Percentiles rank a stretch among this genome's conserved stretches.
These are phyloP conservation scores for Ciconia stormi DNA, from an alignment of 2,113 vertebrate genomes.

Conservation along the genomic window DNA sequence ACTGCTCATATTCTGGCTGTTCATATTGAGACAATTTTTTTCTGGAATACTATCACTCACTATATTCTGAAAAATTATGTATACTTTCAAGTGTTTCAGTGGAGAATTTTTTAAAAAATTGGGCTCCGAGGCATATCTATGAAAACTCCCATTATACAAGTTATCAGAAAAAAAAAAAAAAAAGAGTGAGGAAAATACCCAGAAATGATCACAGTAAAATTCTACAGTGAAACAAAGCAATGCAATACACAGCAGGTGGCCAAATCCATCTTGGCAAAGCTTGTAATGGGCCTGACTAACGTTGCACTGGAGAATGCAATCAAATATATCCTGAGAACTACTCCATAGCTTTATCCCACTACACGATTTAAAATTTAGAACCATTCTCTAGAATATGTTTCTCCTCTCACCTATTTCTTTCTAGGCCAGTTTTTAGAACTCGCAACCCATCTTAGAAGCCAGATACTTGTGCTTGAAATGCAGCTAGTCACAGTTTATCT, in stretches of 20 bases:
- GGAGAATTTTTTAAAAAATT: neutral
- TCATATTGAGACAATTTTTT: neutral
- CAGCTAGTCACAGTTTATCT: neutral
- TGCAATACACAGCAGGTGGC: neutral
- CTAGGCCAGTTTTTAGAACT: neutral
- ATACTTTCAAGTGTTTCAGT: neutral
- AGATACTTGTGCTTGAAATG: neutral
- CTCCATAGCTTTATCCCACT: neutral
- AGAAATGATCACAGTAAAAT: neutral
- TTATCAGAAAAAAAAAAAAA: neutral
- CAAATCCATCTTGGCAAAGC: neutral
- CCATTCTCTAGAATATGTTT: neutral
- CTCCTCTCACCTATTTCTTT: neutral
- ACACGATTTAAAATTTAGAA: neutral
- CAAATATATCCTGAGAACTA: neutral
- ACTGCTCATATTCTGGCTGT: neutral
- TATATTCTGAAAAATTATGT: neutral
- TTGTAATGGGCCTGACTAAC: neutral
- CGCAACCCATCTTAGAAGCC: neutral
- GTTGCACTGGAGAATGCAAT: neutral
- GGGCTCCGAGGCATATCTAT: neutral
- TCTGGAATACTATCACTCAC: neutral
- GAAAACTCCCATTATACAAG: neutral
- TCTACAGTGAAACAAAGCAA: neutral
- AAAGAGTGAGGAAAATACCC: neutral